These are phyloP conservation scores for Plumapathes pennacea DNA, from an alignment of 92 coral and sea anemone species.

Conservation along the genomic window DNA sequence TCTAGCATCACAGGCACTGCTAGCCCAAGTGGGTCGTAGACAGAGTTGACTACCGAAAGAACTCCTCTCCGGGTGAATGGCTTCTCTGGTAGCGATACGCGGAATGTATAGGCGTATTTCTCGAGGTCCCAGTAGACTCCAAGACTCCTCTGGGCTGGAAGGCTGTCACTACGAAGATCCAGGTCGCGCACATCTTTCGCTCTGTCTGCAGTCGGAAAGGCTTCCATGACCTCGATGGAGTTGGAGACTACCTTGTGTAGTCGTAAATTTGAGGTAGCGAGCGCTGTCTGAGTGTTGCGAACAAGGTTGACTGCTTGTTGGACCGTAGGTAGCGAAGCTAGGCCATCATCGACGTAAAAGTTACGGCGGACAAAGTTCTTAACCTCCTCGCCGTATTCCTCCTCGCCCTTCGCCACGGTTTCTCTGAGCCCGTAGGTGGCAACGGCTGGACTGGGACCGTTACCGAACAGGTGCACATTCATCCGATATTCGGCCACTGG, in stretches of 20 bases:
- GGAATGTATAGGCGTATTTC: too few relatives aligned
- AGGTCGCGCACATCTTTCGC: too few relatives aligned
- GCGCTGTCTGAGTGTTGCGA: slow-evolving; percentile 27
- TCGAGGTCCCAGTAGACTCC: too few relatives aligned
- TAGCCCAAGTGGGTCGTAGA: too few relatives aligned
- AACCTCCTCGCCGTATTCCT: slow-evolving; percentile 27
- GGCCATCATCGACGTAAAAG: slow-evolving; percentile 52
- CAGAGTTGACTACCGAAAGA: too few relatives aligned
- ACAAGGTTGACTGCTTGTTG: slow-evolving; percentile 36
- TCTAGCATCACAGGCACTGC: too few relatives aligned
- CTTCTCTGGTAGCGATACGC: too few relatives aligned
- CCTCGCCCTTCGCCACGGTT: slow-evolving; percentile 46
- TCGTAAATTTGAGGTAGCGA: slow-evolving; percentile 33
- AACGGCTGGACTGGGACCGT: slow-evolving; percentile 60
- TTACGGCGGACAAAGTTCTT: slow-evolving; percentile 25
- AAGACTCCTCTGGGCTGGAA: too few relatives aligned
- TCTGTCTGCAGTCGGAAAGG: slow-evolving; percentile 36
- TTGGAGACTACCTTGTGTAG: slow-evolving; percentile 48
- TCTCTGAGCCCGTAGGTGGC: slow-evolving; percentile 54
- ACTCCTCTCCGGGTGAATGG: too few relatives aligned
- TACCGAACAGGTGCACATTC: slow-evolving; percentile 73
- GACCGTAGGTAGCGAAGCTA: slow-evolving; percentile 8
- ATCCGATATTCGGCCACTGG: slow-evolving; percentile 49
- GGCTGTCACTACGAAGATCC: too few relatives aligned
- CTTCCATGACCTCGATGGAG: slow-evolving; percentile 38